These are phyloP conservation scores for Pluvialis apricaria DNA, from an alignment of 2,113 vertebrate genomes.

Conservation along the genomic window DNA sequence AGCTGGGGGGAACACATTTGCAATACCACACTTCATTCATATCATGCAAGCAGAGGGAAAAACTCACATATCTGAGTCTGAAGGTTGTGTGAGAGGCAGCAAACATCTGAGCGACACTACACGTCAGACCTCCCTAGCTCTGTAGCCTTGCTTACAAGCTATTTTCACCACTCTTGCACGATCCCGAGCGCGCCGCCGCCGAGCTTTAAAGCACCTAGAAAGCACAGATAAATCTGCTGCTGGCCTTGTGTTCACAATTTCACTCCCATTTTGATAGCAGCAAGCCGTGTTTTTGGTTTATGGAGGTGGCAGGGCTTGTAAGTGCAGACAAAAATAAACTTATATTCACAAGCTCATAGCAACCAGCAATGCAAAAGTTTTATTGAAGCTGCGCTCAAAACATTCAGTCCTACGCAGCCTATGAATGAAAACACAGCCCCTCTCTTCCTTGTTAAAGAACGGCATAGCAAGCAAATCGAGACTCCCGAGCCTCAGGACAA, in stretches of 20 bases:
- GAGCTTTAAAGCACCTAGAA: accelerated
- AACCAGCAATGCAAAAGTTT: not conserved
- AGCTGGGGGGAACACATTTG: not conserved
- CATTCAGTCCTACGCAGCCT: not conserved
- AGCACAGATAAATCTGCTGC: not conserved
- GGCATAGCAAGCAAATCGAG: accelerated
- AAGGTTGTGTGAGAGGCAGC: not conserved
- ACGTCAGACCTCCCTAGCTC: accelerated
- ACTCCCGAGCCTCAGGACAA: accelerated
- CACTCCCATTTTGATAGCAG: not conserved
- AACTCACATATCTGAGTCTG: accelerated
- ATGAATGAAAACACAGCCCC: not conserved
- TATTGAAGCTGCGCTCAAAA: not conserved
- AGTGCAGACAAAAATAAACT: not conserved
- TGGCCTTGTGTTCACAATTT: not conserved
- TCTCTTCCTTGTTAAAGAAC: too few relatives aligned
- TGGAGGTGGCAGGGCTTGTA: not conserved
- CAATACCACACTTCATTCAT: not conserved
- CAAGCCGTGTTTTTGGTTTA: accelerated
- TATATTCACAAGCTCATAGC: not conserved
- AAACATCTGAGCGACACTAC: accelerated
- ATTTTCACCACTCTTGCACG: not conserved
- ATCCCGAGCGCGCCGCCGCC: accelerated
- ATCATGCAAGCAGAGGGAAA: not conserved
- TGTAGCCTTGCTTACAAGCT: not conserved